Evolutionary conservation across 2,797 vertebrate genomes (phyloP), one percentile per base, ranked within the genome.

Genomic region (Knipowitschia caucasica): DNA sequence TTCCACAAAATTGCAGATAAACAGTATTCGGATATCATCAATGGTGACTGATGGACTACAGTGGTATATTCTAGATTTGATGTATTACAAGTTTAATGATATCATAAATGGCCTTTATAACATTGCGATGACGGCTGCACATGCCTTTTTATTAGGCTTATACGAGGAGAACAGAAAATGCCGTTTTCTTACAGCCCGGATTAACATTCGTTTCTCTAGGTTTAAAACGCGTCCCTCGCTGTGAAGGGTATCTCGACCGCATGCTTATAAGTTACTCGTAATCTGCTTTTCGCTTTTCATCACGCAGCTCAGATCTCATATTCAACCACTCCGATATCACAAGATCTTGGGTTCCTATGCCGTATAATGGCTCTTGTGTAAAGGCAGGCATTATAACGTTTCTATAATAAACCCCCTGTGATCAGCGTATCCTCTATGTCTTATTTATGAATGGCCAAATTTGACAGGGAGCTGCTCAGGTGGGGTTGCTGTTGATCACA

Each of bases 371-470:
- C 68, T 77, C 69, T 58, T 74, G 78, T 85, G 80, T 83, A 76
- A n/a, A n/a, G 73, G 75, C 43, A 57, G 64, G 59, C 58, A 79
- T 80, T 83, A 84, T 86, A 75, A 70, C 73, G 71, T 69, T 79
- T 67, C 77, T 70, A 71, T 82, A 77, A 82, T 84, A 82, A 81
- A 77, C 65, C 61, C 75, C 75, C 75, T 86, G 71, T 80, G 83
- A 87, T 86, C 82, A 80, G 65, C 50, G 59, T 73, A 46, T 59
- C 79, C 64, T 64, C 53, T 36, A 57, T 69, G 59, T 51, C 69
- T 81, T 82, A 84, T 90, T 91, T 91, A 82, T 92, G 88, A 92
- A 91, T 91, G 89, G 81, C 62, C 62, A 76, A 77, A 66, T 81
- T 81, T 83, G 83, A 86, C 71, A 81, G 70, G 77, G 62, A 64